Evolutionary conservation across 2,888 invertebrate species (phyloP).

Genomic region (Oscheius myriophilus): DNA sequence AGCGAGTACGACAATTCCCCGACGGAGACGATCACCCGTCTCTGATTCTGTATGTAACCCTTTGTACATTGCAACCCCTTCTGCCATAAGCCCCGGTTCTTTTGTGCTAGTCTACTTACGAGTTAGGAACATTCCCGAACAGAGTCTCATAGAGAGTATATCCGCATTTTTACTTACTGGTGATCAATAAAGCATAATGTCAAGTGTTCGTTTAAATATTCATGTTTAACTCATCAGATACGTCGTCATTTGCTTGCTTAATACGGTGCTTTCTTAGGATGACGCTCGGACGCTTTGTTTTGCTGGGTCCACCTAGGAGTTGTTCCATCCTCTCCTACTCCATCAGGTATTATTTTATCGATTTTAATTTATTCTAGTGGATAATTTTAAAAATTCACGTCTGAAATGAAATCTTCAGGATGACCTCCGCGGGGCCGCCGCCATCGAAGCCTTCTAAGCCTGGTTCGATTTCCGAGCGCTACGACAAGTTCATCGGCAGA

Average conservation of each 20-base stretch:
- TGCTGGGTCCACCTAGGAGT: too few species aligned
- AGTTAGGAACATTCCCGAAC: not conserved
- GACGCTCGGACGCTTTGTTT: too few species aligned
- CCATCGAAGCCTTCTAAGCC: slow-evolving; percentile 40
- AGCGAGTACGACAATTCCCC: too few species aligned
- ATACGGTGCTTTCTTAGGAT: too few species aligned
- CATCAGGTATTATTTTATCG: not conserved
- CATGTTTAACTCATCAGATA: not conserved
- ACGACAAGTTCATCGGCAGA: slow-evolving; percentile 48
- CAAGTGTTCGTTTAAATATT: not conserved
- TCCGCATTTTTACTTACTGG: not conserved
- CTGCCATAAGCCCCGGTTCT: too few species aligned
- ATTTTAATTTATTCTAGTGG: not conserved
- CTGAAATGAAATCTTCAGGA: slow-evolving; percentile 26
- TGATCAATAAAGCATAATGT: too few species aligned
- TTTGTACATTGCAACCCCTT: too few species aligned
- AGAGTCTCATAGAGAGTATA: slow-evolving; percentile 1
- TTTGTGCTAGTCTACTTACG: too few species aligned
- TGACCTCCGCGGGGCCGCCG: slow-evolving; percentile 51
- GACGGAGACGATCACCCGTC: too few species aligned
- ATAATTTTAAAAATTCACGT: too few species aligned
- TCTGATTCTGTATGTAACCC: too few species aligned
- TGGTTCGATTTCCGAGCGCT: slow-evolving; percentile 48
- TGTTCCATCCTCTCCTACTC: not conserved
- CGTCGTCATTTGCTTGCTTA: not conserved